Percentiles rank a stretch among this genome's conserved stretches.
Conservation (phyloP, 2,113 vertebrate genomes). For the Dasyornis broadbenti region DNA sequence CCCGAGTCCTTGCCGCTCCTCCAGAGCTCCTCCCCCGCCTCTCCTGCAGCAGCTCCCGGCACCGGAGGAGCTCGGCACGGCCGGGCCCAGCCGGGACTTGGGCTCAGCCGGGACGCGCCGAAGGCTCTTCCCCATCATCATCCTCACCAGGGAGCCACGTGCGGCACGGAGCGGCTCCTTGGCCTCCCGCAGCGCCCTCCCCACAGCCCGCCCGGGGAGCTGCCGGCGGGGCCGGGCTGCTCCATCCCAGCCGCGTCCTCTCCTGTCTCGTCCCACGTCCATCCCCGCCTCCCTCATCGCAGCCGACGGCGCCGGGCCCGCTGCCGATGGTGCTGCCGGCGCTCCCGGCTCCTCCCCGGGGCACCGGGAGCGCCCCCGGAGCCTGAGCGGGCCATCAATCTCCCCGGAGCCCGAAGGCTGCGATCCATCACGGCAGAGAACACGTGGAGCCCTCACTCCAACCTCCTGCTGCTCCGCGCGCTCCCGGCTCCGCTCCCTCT, state of each 20-base stretch:
- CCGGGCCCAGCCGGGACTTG: neutral
- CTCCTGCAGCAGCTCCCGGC: neutral
- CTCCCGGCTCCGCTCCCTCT: neutral
- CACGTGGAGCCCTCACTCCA: neutral
- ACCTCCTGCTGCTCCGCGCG: neutral
- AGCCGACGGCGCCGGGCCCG: neutral
- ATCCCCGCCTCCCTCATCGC: neutral
- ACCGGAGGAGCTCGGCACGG: neutral
- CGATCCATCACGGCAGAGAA: neutral
- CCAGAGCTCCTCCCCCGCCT: neutral
- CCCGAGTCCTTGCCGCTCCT: neutral
- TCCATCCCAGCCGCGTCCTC: neutral
- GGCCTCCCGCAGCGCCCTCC: neutral
- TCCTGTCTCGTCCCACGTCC: neutral
- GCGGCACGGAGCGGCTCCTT: neutral
- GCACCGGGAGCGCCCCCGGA: neutral
- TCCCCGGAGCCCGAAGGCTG: neutral
- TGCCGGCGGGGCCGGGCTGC: neutral
- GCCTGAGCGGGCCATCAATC: neutral
- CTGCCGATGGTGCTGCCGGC: neutral
- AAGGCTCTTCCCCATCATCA: neutral
- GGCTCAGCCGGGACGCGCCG: neutral
- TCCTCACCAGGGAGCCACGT: neutral
- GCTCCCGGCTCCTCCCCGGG: neutral
- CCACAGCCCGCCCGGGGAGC: neutral